Percentiles rank a stretch among this genome's conserved stretches.
phyloP scores from a whole-genome alignment of 1,140 invertebrate species.

The Pseudomyrmex sp. region DNA sequence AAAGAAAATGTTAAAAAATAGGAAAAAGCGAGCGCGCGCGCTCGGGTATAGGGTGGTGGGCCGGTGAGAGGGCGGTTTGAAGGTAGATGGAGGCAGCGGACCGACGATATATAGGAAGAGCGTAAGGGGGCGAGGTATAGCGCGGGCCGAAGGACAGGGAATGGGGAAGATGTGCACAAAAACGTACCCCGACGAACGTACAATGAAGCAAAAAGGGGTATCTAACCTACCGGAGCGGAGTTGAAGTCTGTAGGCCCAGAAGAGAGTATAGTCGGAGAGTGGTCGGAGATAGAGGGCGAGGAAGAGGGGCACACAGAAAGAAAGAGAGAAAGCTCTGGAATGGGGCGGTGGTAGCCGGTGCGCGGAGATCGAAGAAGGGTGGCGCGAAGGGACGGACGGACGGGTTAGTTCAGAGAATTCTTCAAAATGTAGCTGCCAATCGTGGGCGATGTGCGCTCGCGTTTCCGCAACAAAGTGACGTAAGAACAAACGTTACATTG shows the following conservation, averaged over 20 bases:
- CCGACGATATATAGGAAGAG: slow-evolving; percentile 51
- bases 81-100: slow-evolving; percentile 75
- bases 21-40: slow-evolving; percentile 80
- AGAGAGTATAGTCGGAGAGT: slow-evolving; percentile 62
- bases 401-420: slow-evolving; percentile 53
- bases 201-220: slow-evolving; percentile 78
- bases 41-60: slow-evolving; percentile 81
- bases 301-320: neutral
- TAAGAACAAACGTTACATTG: slow-evolving; percentile 13
- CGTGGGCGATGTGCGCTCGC: slow-evolving; percentile 9
- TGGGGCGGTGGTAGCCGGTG: slow-evolving; percentile 25
- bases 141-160: slow-evolving; percentile 62
- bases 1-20: slow-evolving; percentile 84
- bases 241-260: slow-evolving; percentile 70
- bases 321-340: slow-evolving; percentile 17
- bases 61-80: slow-evolving; percentile 66
- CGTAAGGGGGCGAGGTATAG: slow-evolving; percentile 7
- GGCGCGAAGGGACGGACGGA: slow-evolving; percentile 22
- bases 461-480: slow-evolving; percentile 19
- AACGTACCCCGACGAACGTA: slow-evolving; percentile 79
- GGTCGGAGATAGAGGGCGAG: slow-evolving; percentile 16
- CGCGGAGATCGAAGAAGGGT: slow-evolving; percentile 19
- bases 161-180: slow-evolving; percentile 80
- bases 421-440: slow-evolving; percentile 57
- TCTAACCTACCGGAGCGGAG: slow-evolving; percentile 71